Evolutionary conservation across 2,888 invertebrate genomes (phyloP), one percentile per base, ranked within the genome.

Genomic region (Autographa pulchrina): DNA sequence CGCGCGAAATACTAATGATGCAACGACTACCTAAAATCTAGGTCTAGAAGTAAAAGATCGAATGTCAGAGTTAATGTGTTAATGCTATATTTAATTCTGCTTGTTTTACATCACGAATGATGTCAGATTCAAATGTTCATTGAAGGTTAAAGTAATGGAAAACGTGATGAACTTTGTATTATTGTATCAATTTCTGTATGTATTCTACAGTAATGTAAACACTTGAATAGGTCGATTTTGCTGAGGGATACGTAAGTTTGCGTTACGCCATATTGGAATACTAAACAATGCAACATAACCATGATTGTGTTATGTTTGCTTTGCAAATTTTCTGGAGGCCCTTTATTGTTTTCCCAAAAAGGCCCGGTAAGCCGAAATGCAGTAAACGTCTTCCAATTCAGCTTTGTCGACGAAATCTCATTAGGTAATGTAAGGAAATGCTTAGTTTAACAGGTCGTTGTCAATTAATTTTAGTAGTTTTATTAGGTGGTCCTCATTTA

Each of bases 141-240:
- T 61, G 81, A 80, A 77, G 80, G 80, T 71, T 69, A 74, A 25
- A 81, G 54, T 58, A 74, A 68, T 66, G 74, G 77, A 64, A 66
- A 68, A 56, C 48, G 60, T 54, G n/a, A 56, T 72, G 66, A 16
- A 14, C 63, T 67, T 70, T 65, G 38, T 77, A 68, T 56, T 43
- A 54, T 60, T 75, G 75, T 60, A 61, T 65, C 41, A 18, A 54
- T 38, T 64, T 62, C 35, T 70, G 64, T 25, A 38, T 54, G 16
- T 48, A 2, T 48, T 48, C 48, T n/a, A 48, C 48, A n/a, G 6
- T 48, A 48, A n/a, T 25, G 16, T 31, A 52, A 32, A 5, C 13
- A 25, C 38, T 14, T 62, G 31, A 43, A 48, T 43, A 54, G 2
- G 52, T 16, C 5, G 43, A 43, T 43, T 43, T 43, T 14, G 43